These are phyloP conservation scores for Rhorus exstirpatorius DNA, from an alignment of 2,888 invertebrate species.

Conservation along the genomic window DNA sequence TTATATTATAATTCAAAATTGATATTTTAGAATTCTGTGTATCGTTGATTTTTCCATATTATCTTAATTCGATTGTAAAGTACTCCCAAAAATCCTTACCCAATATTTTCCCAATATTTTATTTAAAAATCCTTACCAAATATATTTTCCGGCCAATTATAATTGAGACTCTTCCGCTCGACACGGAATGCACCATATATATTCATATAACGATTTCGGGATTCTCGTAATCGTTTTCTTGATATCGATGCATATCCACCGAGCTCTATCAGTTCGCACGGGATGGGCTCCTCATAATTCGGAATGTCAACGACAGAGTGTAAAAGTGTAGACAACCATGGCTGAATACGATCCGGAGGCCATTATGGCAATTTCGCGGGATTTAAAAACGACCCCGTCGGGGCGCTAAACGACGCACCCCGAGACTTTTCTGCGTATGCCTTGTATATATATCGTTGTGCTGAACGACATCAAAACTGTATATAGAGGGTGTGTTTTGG, in stretches of 20 bases:
- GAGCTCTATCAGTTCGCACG: constrained; percentile 33
- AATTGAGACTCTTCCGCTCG: too few species aligned
- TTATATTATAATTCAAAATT: too few species aligned
- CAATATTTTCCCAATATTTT: too few species aligned
- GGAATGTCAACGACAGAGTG: constrained; percentile 66
- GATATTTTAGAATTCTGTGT: too few species aligned
- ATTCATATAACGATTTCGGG: constrained; percentile 1
- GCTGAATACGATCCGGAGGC: constrained; percentile 37
- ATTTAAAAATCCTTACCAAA: too few species aligned
- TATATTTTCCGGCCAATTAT: too few species aligned
- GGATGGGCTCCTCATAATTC: constrained; percentile 56
- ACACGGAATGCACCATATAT: not conserved
- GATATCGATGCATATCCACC: constrained; percentile 30
- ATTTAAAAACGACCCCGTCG: constrained; percentile 69
- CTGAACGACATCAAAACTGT: not conserved
- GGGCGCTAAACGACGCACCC: constrained; percentile 16
- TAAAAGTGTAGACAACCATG: constrained; percentile 35
- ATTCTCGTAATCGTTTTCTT: constrained; percentile 7
- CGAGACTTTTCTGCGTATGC: not conserved
- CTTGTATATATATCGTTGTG: not conserved
- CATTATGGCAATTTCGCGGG: constrained; percentile 65
- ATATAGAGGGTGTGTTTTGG: not conserved
- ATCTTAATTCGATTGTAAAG: too few species aligned
- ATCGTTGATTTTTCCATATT: too few species aligned
- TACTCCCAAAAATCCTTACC: too few species aligned